Evolutionary conservation across 2,113 vertebrate species (phyloP).

Genomic region (Ameiurus melas): DNA sequence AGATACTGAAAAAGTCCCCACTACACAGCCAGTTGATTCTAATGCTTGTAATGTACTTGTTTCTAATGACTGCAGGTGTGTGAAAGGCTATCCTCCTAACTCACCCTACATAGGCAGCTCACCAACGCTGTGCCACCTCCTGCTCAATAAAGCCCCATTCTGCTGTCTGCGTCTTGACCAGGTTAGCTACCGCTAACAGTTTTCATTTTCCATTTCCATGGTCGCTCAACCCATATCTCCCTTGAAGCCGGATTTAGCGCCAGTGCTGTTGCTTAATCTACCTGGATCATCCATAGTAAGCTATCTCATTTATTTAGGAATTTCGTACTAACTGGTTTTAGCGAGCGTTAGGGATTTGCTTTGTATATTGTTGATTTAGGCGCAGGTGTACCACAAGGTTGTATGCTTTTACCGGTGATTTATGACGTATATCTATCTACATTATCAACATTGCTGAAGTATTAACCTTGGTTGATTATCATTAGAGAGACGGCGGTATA

Average conservation of each 20-base stretch:
- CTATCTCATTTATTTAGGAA: neutral
- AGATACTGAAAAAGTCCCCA: neutral
- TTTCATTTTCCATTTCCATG: neutral
- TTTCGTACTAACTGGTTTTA: neutral
- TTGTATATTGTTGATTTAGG: neutral
- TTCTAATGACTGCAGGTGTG: constrained; percentile 74
- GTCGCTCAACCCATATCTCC: neutral
- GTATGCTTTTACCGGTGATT: neutral
- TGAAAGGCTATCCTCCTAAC: constrained; percentile 95
- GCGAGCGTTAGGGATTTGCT: neutral
- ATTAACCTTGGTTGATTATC: neutral
- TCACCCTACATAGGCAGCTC: constrained; percentile 96
- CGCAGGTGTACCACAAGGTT: neutral
- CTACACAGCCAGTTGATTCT: neutral
- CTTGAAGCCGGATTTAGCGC: neutral
- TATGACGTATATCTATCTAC: neutral
- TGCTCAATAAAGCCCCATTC: constrained; percentile 86
- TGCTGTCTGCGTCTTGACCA: constrained; percentile 94
- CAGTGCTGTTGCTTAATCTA: neutral
- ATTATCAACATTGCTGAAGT: neutral
- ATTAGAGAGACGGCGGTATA: neutral
- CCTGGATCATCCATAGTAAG: neutral
- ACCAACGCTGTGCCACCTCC: constrained; percentile 90
- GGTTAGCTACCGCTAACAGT: constrained; percentile 67
- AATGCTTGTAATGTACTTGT: constrained; percentile 9